Evolutionary conservation across 2,888 invertebrate species (phyloP).

Genomic region (Lathronympha strigana): DNA sequence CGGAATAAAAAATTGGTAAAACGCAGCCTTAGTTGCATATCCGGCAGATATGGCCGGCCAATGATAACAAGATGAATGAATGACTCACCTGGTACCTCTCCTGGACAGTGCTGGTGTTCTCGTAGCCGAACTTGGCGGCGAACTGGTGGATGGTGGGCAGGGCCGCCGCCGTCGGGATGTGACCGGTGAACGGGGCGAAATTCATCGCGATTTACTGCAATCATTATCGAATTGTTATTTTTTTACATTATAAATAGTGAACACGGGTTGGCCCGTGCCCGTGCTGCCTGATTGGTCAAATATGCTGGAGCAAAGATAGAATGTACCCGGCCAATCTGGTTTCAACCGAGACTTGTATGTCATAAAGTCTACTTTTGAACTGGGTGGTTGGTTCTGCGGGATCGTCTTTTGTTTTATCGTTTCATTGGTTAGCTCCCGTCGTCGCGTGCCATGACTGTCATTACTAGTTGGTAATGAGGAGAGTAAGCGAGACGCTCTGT

Average conservation of each 20-base stretch:
- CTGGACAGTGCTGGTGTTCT: slow-evolving; percentile 68
- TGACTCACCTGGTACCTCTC: slow-evolving; percentile 72
- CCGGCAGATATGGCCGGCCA: too few relatives aligned
- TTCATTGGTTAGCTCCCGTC: slow-evolving; percentile 6
- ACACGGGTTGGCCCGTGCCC: too few relatives aligned
- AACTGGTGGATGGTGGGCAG: slow-evolving; percentile 94
- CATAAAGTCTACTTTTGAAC: not conserved
- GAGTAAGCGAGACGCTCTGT: slow-evolving; percentile 30
- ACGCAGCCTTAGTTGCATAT: too few relatives aligned
- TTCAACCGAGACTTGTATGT: not conserved
- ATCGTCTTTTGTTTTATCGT: slow-evolving; percentile 20
- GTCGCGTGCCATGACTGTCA: slow-evolving; percentile 33
- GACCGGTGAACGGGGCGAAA: slow-evolving; percentile 93
- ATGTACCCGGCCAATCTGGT: not conserved
- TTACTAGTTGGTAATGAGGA: slow-evolving; percentile 22
- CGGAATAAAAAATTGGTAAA: too few relatives aligned
- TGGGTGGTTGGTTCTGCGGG: too few relatives aligned
- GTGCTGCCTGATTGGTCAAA: slow-evolving; percentile 29
- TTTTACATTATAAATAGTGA: too few relatives aligned
- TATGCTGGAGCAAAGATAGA: not conserved
- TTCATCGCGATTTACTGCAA: slow-evolving; percentile 84
- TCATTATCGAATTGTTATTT: not conserved
- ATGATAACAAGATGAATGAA: too few relatives aligned
- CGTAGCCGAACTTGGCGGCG: slow-evolving; percentile 88
- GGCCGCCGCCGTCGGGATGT: slow-evolving; percentile 89